Conservation (phyloP, 2,113 vertebrate species). For the Perca flavescens region DNA sequence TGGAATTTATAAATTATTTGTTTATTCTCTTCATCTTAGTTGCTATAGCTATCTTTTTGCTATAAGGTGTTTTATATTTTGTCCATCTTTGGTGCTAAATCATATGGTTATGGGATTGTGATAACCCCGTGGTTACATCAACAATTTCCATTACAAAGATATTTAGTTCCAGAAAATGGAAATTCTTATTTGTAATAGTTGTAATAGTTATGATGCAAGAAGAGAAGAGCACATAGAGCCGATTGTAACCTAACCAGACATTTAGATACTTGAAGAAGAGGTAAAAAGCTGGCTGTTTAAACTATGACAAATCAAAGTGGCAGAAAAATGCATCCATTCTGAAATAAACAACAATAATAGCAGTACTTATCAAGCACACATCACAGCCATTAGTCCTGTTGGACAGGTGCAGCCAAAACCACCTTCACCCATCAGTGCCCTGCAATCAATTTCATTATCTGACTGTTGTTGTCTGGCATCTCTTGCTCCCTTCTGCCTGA, state of each 20-base stretch:
- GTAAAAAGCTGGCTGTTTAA: not conserved
- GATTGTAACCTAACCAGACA: not conserved
- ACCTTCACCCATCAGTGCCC: slow-evolving; percentile 34
- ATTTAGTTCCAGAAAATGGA: not conserved
- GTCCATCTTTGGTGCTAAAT: not conserved
- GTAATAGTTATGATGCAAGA: not conserved
- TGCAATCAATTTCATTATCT: slow-evolving; percentile 46
- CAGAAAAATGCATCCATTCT: slow-evolving; percentile 8
- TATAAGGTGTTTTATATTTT: too few relatives aligned
- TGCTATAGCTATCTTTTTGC: not conserved
- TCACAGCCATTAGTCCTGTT: slow-evolving; percentile 17
- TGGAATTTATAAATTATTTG: not conserved
- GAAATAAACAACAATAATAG: slow-evolving; percentile 18
- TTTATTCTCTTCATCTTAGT: not conserved
- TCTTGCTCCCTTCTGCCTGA: not conserved
- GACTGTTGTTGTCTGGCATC: slow-evolving; percentile 19
- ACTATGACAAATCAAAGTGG: not conserved
- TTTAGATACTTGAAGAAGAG: not conserved
- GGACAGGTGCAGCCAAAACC: slow-evolving; percentile 7
- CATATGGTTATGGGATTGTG: not conserved
- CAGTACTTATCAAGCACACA: slow-evolving; percentile 31
- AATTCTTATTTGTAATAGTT: not conserved
- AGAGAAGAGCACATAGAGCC: not conserved
- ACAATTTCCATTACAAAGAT: not conserved
- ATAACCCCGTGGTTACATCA: not conserved